These are phyloP conservation scores for Anoplophora glabripennis DNA, from an alignment of 1,140 invertebrate species.

Conservation along the genomic window DNA sequence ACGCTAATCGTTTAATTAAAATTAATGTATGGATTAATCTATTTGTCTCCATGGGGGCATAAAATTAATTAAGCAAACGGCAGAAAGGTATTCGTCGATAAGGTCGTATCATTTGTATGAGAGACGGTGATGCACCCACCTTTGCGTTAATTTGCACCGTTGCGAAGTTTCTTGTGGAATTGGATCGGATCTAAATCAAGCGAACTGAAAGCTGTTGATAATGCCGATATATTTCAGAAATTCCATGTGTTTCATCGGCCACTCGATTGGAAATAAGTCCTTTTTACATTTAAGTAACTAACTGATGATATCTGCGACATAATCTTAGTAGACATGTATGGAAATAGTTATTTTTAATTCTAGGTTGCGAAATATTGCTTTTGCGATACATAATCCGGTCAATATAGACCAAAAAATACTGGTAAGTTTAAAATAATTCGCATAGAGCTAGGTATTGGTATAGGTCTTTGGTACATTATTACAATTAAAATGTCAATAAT, in stretches of 20 bases:
- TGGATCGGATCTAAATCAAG: slow-evolving; percentile 13
- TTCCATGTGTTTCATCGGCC: background rate
- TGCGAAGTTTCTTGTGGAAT: slow-evolving; percentile 6
- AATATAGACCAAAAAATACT: no score
- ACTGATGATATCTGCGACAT: no score
- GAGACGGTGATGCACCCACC: no score
- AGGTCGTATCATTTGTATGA: background rate
- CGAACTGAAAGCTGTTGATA: slow-evolving; percentile 4
- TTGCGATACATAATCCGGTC: no score
- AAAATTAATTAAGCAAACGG: background rate
- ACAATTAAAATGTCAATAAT: no score
- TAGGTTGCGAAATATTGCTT: no score
- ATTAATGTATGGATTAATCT: slow-evolving; percentile 27
- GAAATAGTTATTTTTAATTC: no score
- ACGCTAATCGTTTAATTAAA: slow-evolving; percentile 35
- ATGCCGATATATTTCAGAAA: slow-evolving; percentile 8
- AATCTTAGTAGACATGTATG: no score
- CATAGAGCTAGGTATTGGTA: no score
- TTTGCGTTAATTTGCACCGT: background rate
- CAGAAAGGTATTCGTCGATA: background rate
- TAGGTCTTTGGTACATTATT: no score
- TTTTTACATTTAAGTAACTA: no score
- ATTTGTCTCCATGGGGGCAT: background rate
- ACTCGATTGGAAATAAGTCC: background rate
- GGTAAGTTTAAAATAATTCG: no score